Evolutionary conservation across 2,797 vertebrate genomes (phyloP), one percentile per base, ranked within the genome.

Genomic region (Alcedo quadribrachys): DNA sequence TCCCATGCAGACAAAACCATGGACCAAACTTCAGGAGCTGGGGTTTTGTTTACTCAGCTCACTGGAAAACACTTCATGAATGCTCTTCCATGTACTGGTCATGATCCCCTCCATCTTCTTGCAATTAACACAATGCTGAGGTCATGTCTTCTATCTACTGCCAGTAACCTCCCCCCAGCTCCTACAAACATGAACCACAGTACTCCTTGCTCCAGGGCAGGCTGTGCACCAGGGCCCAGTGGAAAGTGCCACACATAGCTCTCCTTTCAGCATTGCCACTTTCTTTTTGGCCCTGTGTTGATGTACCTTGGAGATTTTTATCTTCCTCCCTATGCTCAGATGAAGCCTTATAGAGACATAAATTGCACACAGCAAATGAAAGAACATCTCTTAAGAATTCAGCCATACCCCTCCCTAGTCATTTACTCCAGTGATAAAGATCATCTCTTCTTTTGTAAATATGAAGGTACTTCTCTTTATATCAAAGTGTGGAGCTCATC

Each of bases 181-280:
- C 80, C 45, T 2, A 4, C 0, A 11, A 43, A 20, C 46, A 11
- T 9, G 66, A 2, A 24, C 30, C 61, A 4, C 12, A 3, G 35
- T 0, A 0, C 20, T 66, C 21, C 71, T 55, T 0, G 0, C 15
- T 2, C 24, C 0, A 0, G 42, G 15, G 21, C 74, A 57, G 58
- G 55, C 32, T 61, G 61, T 12, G 0, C 19, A 15, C 45, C 35
- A 19, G 2, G 15, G 18, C 11, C 33, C 76, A 2, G 32, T 13
- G 42, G 19, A 15, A 48, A 37, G 35, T 8, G 43, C 33, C 71
- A 33, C 45, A 1, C 2, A 10, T 43, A 67, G 45, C 82, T 74
- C 70, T 8, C 0, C 55, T 57, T 57, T 57, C 32, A 33, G 55
- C 32, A 33, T 33, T 21, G 21, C 55, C 32, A 57, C 21, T 57